Evolutionary conservation across 2,888 invertebrate species (phyloP).

Genomic region (Coenonympha arcania): DNA sequence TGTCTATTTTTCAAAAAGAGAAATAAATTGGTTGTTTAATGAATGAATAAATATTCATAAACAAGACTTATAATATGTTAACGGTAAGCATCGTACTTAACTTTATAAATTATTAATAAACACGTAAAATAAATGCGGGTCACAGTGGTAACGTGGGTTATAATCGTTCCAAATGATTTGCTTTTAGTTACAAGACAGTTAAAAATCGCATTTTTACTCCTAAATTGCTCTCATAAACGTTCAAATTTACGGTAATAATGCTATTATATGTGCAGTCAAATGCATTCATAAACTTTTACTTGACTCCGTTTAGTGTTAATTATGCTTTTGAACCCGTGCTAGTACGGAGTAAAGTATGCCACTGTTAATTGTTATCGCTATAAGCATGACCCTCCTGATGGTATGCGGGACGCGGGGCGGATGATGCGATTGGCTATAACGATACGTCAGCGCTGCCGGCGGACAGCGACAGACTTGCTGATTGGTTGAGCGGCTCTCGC

Average conservation of each 20-base stretch:
- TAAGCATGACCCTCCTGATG: too few species aligned
- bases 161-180: background rate
- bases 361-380: too few species aligned
- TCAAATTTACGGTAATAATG: background rate
- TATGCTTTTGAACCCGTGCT: background rate
- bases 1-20: too few species aligned
- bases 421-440: too few species aligned
- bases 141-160: background rate
- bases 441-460: too few species aligned
- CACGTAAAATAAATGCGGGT: background rate
- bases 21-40: too few species aligned
- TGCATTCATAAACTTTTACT: background rate
- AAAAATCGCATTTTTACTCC: background rate
- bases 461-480: too few species aligned
- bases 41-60: too few species aligned
- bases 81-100: too few species aligned
- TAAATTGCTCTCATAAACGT: background rate
- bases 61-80: too few species aligned
- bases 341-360: background rate
- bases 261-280: background rate
- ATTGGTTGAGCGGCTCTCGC: too few species aligned
- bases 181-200: background rate
- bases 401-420: too few species aligned
- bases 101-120: background rate
- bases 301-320: background rate